Evolutionary conservation across 1,140 invertebrate species (phyloP), one percentile per base, ranked within the genome.

Genomic region (Drosophila ambigua): DNA sequence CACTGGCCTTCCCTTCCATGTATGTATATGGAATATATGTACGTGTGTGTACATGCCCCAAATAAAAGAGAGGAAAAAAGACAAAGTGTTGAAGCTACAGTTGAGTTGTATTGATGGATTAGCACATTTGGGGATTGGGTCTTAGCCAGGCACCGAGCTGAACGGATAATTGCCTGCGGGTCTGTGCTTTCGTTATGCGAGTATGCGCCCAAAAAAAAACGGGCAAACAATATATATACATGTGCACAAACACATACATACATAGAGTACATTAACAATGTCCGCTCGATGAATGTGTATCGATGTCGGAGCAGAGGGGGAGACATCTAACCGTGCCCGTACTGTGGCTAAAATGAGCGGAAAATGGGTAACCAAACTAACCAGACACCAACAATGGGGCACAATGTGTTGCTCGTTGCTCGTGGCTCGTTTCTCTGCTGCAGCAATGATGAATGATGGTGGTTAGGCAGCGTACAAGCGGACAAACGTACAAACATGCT

Each of bases 391-490:
- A 45, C 50, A 52, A 52, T 35, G 13, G n/a, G n/a, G 39, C 31
- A 69, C 20, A 63, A 67, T 76, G 61, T 85, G 64, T 50, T 66
- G 71, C 76, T 60, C 64, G 52, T 64, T 81, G 69, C 69, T 52
- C 41, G 72, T 45, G 65, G 43, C 16, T 69, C 53, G 13, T 53
- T 35, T 4, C 20, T 59, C 54, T 46, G 50, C 48, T 57, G 46
- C 59, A 63, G 51, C 77, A 39, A 83, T 87, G 83, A 87, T 87
- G 83, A 83, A 87, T 87, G 83, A 73, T 79, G 88, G 84, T 59
- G 83, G 83, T 79, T 81, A 58, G 68, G 55, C 45, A 31, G 35
- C 48, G 62, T 44, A 53, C 63, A 45, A 46, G 15, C 16, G 63
- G 48, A 53, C 71, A 61, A 55, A 57, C 55, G 60, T 44, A 68